Base-by-base conservation (phyloP, 1,140 invertebrate species). In the Leptestheria dahalacensis region DNA sequence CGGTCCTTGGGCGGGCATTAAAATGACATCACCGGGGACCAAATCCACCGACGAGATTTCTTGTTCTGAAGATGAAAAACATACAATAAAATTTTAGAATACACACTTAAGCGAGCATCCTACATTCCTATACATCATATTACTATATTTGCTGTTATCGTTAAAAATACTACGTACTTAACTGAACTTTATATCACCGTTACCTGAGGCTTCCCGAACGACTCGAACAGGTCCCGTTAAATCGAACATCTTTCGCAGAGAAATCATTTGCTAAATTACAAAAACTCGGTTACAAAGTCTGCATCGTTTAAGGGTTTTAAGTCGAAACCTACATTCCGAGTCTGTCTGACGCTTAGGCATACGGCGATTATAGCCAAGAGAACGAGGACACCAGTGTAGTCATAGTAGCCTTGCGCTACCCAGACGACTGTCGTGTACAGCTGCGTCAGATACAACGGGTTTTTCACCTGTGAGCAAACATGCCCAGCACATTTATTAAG, bases 361-460 rank as follows among this genome's bases (percentile, higher is more conserved):
- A 74, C 68, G n/a, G 72, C 72, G 4, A 71, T 59, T 18, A 65
- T 52, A 6, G 72, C 70, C 25, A 72, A 63, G 15, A 68, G 15
- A n/a, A 69, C 61, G 57, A 74, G 68, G 50, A 72, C 68, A 29
- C 63, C 52, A n/a, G 71, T 66, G 61, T 68, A 73, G 23, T 69
- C 62, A 60, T 66, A 70, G 60, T 73, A 73, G 2, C 62, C 28
- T 61, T 73, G 69, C 24, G 69, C 26, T 47, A 65, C 64, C 73
- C 73, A 74, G 9, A 74, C 60, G 21, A 69, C 61, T n/a, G 71
- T 65, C 3, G 72, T 71, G 60, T 73, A 74, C 33, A 69, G 62
- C 69, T 74, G 73, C 59, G 74, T 72, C 25, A 74, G 65, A 62
- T 74, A 74, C 61, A 74, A 74, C 20, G 71, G 71, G 52, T 71